Base-by-base conservation (phyloP, 2,113 vertebrate species). In the Psettodes erumei region DNA sequence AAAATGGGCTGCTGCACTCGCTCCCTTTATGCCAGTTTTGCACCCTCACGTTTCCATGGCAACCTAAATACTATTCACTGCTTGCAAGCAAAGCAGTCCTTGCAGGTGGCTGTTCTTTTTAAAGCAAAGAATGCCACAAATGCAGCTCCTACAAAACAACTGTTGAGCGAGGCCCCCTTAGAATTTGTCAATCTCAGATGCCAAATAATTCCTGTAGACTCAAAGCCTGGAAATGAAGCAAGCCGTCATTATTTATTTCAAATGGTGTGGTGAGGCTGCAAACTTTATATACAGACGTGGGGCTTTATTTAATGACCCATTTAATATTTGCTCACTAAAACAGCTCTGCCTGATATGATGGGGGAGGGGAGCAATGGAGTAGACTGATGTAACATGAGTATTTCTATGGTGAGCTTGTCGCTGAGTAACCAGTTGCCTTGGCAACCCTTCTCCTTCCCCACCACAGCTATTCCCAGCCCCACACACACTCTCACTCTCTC, bases 351-450 rank as follows among this genome's bases (percentile, higher is more conserved):
- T 81, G 37, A 61, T 54, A 23, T 40, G 59, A 50, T 50, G 78
- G 81, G 86, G 86, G 72, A 75, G 68, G 86, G 79, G 64, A 78
- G 54, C 25, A 4, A 50, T 55, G 66, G 53, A 86, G 82, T 85
- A 89, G 27, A 86, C 69, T 89, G 82, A 88, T 86, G 86, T 88
- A 87, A 88, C 86, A 80, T 60, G 76, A 88, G 74, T 74, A 81
- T 81, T 79, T 84, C 82, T 83, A 75, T 71, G 81, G 63, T 56
- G 71, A 76, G 77, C 75, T 90, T 87, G 92, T 90, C 79, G 77
- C 89, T 88, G 90, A 92, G 89, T 90, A 89, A 92, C 88, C 70
- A 80, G 91, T 91, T 92, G 86, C 85, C 88, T 63, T 90, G 90
- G 87, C 64, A 90, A 91, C 89, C 61, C 19, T n/a, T 64, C 64